Evolutionary conservation across 2,888 invertebrate species (phyloP).

Genomic region (Drosophila paracracens): DNA sequence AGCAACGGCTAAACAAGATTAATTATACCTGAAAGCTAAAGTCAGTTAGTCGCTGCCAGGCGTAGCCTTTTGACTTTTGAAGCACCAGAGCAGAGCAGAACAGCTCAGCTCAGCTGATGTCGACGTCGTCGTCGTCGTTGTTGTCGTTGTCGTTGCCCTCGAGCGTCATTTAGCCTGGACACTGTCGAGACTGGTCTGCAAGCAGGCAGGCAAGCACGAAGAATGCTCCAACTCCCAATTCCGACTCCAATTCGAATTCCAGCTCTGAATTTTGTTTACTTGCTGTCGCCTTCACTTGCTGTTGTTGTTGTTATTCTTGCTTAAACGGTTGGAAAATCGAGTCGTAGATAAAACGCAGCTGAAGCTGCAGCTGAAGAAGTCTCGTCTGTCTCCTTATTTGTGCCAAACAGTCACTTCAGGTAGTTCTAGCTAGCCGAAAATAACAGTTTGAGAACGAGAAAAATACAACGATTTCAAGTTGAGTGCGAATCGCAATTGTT

Average conservation of each 20-base stretch:
- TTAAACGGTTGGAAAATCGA: conserved; percentile 77
- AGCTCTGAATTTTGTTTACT: conserved; percentile 63
- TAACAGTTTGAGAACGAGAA: not conserved
- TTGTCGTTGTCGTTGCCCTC: conserved; percentile 70
- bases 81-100: conserved; percentile 22
- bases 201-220: conserved; percentile 9
- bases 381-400: conserved; percentile 57
- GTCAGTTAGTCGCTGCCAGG: conserved; percentile 70
- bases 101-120: conserved; percentile 14
- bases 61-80: conserved; percentile 77
- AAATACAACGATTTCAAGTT: not conserved
- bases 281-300: conserved; percentile 31
- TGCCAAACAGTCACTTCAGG: conserved; percentile 47
- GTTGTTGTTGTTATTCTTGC: conserved; percentile 55
- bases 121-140: conserved; percentile 42
- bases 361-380: conserved; percentile 58
- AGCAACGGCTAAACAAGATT: conserved; percentile 81
- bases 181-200: conserved; percentile 18
- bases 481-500: conserved; percentile 13
- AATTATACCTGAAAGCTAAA: conserved; percentile 83
- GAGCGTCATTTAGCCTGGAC: conserved; percentile 67
- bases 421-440: conserved; percentile 27
- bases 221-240: not conserved
- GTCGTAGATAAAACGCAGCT: conserved; percentile 72
- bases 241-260: not conserved